phyloP scores from a whole-genome alignment of 35 echinoderm and acorn worm species.

The Stichopus chloronotus region DNA sequence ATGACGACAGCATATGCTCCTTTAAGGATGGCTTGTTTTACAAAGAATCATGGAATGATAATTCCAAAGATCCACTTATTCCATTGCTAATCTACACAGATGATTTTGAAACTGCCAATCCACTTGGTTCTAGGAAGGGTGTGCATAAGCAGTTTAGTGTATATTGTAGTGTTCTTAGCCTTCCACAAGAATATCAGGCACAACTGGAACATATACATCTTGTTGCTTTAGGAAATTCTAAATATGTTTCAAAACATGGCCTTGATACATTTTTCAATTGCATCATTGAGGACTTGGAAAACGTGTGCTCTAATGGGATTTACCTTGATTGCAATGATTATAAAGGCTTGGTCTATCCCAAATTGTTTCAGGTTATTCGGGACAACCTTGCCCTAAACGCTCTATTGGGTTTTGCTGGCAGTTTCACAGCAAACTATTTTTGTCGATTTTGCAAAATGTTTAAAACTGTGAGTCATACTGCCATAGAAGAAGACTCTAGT shows the following conservation, averaged over 20 bases:
- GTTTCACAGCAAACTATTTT: slow-evolving; percentile 44
- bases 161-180: neutral
- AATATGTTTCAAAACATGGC: slow-evolving; percentile 10
- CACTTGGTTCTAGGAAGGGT: slow-evolving; percentile 18
- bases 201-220: slow-evolving; percentile 17
- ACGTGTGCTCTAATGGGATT: neutral
- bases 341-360: neutral
- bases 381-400: slow-evolving; percentile 54
- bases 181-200: neutral
- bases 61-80: neutral
- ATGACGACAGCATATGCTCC: slow-evolving; percentile 23
- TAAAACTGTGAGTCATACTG: neutral
- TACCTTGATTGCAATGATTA: neutral
- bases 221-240: neutral
- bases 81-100: slow-evolving; percentile 6
- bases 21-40: slow-evolving; percentile 8
- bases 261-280: slow-evolving; percentile 8
- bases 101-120: slow-evolving; percentile 34
- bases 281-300: neutral
- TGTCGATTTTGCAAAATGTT: slow-evolving; percentile 49
- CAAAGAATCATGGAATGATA: slow-evolving; percentile 1
- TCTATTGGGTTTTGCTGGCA: slow-evolving; percentile 50
- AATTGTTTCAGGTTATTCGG: slow-evolving; percentile 58
- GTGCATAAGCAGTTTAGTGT: slow-evolving; percentile 1
- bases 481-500: neutral